phyloP scores from a whole-genome alignment of 2,888 invertebrate genomes.

The Seira ritae region DNA sequence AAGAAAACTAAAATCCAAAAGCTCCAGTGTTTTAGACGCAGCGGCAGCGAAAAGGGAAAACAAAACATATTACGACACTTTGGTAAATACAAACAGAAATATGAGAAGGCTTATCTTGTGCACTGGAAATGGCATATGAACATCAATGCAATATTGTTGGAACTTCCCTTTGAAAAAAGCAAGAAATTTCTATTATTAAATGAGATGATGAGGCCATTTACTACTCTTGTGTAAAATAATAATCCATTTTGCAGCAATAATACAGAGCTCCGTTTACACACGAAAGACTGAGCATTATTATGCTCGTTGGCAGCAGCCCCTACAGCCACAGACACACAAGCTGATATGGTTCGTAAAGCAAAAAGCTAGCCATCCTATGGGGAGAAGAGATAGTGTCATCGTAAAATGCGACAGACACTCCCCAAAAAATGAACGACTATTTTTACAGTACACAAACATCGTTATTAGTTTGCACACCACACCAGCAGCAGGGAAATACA shows the following conservation, averaged over 20 bases:
- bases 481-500: background rate
- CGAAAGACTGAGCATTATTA: background rate
- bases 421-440: constrained; percentile 9
- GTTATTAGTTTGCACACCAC: constrained; percentile 3
- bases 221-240: constrained; percentile 34
- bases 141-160: background rate
- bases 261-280: constrained; percentile 19
- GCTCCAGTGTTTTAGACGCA: background rate
- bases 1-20: background rate
- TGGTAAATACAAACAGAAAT: constrained; percentile 5
- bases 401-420: constrained; percentile 24
- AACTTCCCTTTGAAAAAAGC: background rate
- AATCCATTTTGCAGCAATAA: constrained; percentile 43
- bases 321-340: constrained; percentile 19
- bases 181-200: constrained; percentile 1
- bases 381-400: constrained; percentile 17
- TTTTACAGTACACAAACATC: constrained; percentile 12
- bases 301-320: background rate
- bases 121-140: background rate
- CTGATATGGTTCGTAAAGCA: constrained; percentile 53
- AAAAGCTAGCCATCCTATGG: constrained; percentile 30
- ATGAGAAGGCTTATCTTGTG: background rate
- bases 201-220: constrained; percentile 22
- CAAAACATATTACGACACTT: background rate
- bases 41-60: background rate